Conservation (phyloP, 2,113 vertebrate genomes). For the Elaphurus davidianus region DNA sequence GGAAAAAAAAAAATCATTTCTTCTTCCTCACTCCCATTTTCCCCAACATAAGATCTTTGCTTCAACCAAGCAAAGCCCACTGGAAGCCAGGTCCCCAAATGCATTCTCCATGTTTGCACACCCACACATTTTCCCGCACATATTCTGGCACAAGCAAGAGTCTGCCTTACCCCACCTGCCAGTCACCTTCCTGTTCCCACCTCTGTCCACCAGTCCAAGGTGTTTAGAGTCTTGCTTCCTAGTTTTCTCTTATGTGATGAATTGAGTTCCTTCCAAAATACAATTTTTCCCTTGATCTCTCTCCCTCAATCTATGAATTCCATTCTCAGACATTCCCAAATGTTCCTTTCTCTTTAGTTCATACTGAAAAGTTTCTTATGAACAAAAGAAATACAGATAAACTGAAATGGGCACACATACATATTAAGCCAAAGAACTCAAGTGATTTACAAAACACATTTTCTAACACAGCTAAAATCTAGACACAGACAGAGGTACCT, state of each 20-base stretch:
- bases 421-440: not conserved
- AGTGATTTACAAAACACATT: not conserved
- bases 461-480: not conserved
- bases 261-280: not conserved
- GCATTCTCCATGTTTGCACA: not conserved
- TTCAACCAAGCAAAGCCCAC: not conserved
- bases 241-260: not conserved
- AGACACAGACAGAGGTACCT: not conserved
- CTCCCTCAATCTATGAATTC: not conserved
- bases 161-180: no score
- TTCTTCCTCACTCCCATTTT: not conserved
- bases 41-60: not conserved
- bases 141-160: not conserved
- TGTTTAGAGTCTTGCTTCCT: not conserved
- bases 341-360: not conserved
- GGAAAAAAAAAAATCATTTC: not conserved
- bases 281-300: not conserved
- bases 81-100: not conserved
- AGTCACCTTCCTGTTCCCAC: not conserved
- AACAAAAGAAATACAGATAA: not conserved
- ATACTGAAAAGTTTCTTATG: not conserved
- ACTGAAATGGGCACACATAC: not conserved
- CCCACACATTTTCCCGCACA: not conserved
- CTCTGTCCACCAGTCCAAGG: not conserved
- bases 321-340: not conserved